phyloP scores from a whole-genome alignment of 2,888 invertebrate species.

The Nezara viridula region DNA sequence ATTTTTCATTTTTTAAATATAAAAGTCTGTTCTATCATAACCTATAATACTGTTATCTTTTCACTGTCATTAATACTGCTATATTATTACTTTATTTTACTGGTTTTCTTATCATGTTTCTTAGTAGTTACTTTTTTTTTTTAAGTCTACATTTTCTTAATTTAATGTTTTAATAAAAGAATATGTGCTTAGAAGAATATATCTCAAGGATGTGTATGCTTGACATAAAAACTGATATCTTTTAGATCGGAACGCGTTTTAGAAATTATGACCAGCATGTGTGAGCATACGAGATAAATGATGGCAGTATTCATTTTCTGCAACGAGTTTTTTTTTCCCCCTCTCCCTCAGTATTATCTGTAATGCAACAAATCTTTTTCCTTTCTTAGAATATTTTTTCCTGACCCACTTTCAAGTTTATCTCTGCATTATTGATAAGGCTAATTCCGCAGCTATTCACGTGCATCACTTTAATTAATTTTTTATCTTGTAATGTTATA shows the following conservation, averaged over 20 bases:
- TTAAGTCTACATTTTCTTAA: no score
- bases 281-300: not conserved
- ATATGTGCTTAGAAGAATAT: not conserved
- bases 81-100: no score
- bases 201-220: not conserved
- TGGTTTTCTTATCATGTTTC: no score
- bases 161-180: no score
- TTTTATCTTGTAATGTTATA: not conserved
- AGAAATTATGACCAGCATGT: not conserved
- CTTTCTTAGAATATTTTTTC: conserved; percentile 40
- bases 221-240: not conserved
- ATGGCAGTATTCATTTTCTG: conserved; percentile 19
- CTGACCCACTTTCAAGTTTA: conserved; percentile 46
- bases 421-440: conserved; percentile 46
- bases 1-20: no score
- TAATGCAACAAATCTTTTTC: conserved; percentile 44
- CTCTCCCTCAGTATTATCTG: not conserved
- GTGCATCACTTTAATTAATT: conserved; percentile 28
- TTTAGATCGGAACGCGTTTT: not conserved
- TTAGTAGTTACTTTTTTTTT: no score
- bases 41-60: no score
- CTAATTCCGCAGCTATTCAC: conserved; percentile 37
- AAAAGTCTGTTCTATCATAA: no score
- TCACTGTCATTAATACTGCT: no score
- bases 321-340: not conserved